A percentile compares a stretch with the other conserved stretches of the same genome.
These are phyloP conservation scores for Tetheella fluctuosa DNA, from an alignment of 2,888 invertebrate genomes.

Conservation along the genomic window DNA sequence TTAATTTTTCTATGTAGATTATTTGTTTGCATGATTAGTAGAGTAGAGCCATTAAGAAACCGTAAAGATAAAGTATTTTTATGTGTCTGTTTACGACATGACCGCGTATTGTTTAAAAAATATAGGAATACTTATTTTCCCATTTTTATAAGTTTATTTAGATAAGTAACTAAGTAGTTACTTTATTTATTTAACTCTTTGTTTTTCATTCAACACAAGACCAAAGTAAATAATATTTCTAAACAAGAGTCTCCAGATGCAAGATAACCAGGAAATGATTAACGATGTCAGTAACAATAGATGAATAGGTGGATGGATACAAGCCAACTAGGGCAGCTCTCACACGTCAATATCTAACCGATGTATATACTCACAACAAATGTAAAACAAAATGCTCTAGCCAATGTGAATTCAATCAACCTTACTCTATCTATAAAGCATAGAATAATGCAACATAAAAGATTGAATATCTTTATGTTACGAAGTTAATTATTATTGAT, in stretches of 20 bases:
- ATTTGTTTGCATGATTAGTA: too few species aligned
- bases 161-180: too few species aligned
- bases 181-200: too few species aligned
- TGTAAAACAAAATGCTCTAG: conserved; percentile 15
- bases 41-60: too few species aligned
- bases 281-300: conserved; percentile 27
- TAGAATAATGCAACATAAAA: conserved; percentile 1
- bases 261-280: conserved; percentile 31
- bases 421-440: not conserved
- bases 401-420: not conserved
- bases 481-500: conserved; percentile 6
- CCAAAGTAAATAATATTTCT: not conserved
- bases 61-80: too few species aligned
- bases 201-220: not conserved
- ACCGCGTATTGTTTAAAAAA: not conserved
- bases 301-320: conserved; percentile 40
- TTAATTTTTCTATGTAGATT: too few species aligned
- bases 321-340: conserved; percentile 55
- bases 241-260: not conserved
- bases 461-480: not conserved
- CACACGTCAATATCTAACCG: conserved; percentile 28
- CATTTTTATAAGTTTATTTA: too few species aligned
- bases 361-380: conserved; percentile 22
- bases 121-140: too few species aligned
- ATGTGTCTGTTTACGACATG: not conserved